Evolutionary conservation across 2,888 invertebrate species (phyloP), one percentile per base, ranked within the genome.

Genomic region (Leptinotarsa juncta): DNA sequence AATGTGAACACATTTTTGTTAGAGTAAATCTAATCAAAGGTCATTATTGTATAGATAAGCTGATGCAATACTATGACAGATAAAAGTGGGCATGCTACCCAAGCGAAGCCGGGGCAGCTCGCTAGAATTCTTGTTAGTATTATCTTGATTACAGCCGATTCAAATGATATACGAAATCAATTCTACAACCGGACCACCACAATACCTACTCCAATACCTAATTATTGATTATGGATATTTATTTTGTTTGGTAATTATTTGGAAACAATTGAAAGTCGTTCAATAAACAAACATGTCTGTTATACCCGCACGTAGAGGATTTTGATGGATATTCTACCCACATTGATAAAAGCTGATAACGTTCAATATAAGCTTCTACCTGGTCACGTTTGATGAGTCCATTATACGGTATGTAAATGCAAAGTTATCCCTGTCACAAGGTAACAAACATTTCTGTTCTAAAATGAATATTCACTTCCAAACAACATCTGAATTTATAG

Each of bases 271-370:
- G 32, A n/a, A 42, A 62, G 32, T 62, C 32, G n/a, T 62, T 62
- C 42, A 62, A 14, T n/a, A 32, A 62, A 62, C 62, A 42, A 62
- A 16, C n/a, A 62, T n/a, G 62, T 62, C n/a, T 62, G 32, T 62
- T n/a, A 18, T 42, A 62, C 62, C 62, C 62, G 62, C 62, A 62
- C 42, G 12, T 57, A 23, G 57, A 18, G 15, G 16, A 42, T 32
- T 62, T 62, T 57, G 62, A 62, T 42, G 32, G 42, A 62, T 18
- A 62, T 62, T 62, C n/a, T 62, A 62, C 62, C 62, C 62, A 62
- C 62, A 62, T 62, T 62, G 62, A 62, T 62, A 62, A 3, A 16
- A 62, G 32, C 16, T 62, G 62, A 62, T 62, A 62, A 62, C 62
- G 42, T 16, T n/a, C 62, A 32, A 10, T 32, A 32, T 7, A 18